phyloP scores from a whole-genome alignment of 2,888 invertebrate genomes.

The Leucophora obtusa region DNA sequence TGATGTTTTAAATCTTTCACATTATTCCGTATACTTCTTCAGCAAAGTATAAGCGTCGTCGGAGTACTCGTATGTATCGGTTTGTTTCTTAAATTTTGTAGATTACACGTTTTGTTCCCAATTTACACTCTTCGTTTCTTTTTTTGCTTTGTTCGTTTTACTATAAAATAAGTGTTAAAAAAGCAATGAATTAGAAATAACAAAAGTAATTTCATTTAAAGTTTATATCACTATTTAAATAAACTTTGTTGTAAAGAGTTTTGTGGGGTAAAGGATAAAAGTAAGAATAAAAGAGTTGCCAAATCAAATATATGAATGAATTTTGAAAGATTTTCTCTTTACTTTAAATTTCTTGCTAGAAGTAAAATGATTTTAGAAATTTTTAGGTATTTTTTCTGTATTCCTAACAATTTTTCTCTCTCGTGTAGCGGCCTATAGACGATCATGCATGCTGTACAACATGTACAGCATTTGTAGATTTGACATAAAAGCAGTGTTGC shows the following conservation, averaged over 20 bases:
- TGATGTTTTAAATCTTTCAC: too few species aligned
- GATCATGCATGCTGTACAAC: too few species aligned
- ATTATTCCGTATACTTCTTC: too few species aligned
- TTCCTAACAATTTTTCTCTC: too few species aligned
- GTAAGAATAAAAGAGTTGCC: neutral
- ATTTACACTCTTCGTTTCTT: slow-evolving; percentile 10
- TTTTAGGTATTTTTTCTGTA: too few species aligned
- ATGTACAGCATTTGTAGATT: too few species aligned
- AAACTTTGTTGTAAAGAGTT: slow-evolving; percentile 1
- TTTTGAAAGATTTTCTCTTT: too few species aligned
- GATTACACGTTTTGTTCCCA: slow-evolving; percentile 1
- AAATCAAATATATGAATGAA: neutral
- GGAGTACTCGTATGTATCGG: neutral
- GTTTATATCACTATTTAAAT: slow-evolving; percentile 52
- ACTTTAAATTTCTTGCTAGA: too few species aligned
- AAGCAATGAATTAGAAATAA: slow-evolving; percentile 61
- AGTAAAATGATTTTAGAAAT: too few species aligned
- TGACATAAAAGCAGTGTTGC: too few species aligned
- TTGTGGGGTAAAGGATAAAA: neutral
- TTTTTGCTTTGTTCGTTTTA: neutral
- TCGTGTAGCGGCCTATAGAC: too few species aligned
- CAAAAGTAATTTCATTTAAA: slow-evolving; percentile 55
- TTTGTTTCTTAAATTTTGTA: neutral
- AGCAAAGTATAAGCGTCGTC: neutral
- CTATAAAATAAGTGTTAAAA: slow-evolving; percentile 31